Evolutionary conservation across 2,797 vertebrate genomes (phyloP), one percentile per base, ranked within the genome.

Genomic region (Mus minutoides): DNA sequence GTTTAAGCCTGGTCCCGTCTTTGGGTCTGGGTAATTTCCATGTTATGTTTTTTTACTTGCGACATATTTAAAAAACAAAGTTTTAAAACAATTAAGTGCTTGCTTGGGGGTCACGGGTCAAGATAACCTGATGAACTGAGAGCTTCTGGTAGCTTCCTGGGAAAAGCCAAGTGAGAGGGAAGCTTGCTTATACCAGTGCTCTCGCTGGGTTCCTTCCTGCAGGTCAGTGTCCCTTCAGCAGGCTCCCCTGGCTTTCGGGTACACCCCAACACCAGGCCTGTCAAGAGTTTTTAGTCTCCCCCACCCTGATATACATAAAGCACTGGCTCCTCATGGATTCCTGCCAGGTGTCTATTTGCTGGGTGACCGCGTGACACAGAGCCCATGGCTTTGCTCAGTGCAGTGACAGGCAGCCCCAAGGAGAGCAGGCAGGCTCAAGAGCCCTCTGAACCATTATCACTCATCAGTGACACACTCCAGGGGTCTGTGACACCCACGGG

Each of bases 371-470:
- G 49, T 19, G 14, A 52, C 43, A 21, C 17, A 37, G 26, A 34
- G 0, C 6, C 0, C 2, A 0, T 24, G 17, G 14, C 4, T 0
- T 17, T 40, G 37, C 16, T 37, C 19, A 43, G 40, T 2, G 0
- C 34, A 12, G 12, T 6, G 29, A 56, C 77, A 60, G 84, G 64
- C 46, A 56, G 52, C 16, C 67, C n/a, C 56, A 22, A 29, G 54
- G 46, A 85, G 37, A 34, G 22, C 7, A 11, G 49, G 29, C 0
- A 80, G 43, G 24, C 0, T 29, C 26, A 0, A 0, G 60, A 58
- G n/a, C 40, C 49, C n/a, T 12, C 54, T 16, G n/a, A 17, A 49
- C 3, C 0, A 21, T 54, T 29, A 13, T 3, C 24, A 34, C 5
- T 46, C 62, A 67, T 24, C 6, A 2, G 4, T 37, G 37, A 71